Conservation (phyloP, 2,113 vertebrate species). For the Lampris incognitus region DNA sequence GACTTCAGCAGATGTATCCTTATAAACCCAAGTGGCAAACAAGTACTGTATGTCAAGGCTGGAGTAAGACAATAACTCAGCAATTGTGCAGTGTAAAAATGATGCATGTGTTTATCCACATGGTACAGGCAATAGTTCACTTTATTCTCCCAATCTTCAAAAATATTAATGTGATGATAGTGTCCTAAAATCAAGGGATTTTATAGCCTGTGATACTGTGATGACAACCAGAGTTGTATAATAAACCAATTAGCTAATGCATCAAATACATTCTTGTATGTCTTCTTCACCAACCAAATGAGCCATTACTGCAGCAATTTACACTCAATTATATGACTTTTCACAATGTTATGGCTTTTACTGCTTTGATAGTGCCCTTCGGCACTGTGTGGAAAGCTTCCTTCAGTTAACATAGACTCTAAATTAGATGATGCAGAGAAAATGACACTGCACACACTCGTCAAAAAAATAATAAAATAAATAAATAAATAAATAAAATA, state of each 20-base stretch:
- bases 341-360: conserved; percentile 70
- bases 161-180: not conserved
- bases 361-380: conserved; percentile 61
- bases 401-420: conserved; percentile 64
- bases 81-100: conserved; percentile 8
- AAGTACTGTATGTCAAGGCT: conserved; percentile 18
- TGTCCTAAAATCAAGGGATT: not conserved
- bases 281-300: conserved; percentile 48
- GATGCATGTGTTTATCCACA: not conserved
- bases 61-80: not conserved
- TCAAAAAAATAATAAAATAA: conserved; percentile 34
- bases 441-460: conserved; percentile 59
- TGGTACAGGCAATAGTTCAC: not conserved
- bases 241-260: conserved; percentile 37
- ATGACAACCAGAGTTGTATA: conserved; percentile 29
- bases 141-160: not conserved
- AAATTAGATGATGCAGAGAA: conserved; percentile 72
- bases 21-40: conserved; percentile 30
- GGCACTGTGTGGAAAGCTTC: conserved; percentile 56
- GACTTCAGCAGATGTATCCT: conserved; percentile 34
- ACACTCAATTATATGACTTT: conserved; percentile 64
- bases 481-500: conserved; percentile 28
- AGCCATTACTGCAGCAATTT: conserved; percentile 58
- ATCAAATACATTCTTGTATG: conserved; percentile 30
- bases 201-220: conserved; percentile 9